Evolutionary conservation across 1,140 invertebrate genomes (phyloP).

Genomic region (Drosophila obscura): DNA sequence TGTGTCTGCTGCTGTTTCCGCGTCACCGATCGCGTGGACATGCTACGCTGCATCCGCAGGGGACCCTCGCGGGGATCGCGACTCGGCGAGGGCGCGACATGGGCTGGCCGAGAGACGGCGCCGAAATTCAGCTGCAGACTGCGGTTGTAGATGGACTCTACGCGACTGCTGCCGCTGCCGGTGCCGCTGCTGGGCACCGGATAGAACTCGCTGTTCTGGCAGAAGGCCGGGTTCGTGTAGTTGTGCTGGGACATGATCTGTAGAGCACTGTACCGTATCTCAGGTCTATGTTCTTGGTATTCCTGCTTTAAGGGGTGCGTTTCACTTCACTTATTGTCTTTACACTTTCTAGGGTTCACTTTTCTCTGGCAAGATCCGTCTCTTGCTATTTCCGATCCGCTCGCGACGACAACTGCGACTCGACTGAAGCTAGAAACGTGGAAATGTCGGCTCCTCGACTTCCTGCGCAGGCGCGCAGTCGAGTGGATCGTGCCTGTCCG

Average conservation of each 20-base stretch:
- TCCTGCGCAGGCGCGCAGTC: conserved; percentile 78
- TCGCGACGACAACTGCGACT: conserved; percentile 59
- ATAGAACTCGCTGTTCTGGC: conserved; percentile 89
- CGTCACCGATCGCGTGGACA: conserved; percentile 79
- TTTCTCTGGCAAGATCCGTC: conserved; percentile 1
- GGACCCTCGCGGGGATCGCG: conserved; percentile 75
- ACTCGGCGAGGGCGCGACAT: conserved; percentile 63
- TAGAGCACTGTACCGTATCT: conserved; percentile 55
- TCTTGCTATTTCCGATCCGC: conserved; percentile 25
- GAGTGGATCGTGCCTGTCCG: conserved; percentile 64
- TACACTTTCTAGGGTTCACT: conserved; percentile 14
- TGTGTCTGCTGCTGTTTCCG: conserved; percentile 61
- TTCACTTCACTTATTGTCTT: too few species aligned
- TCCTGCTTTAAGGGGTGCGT: conserved; percentile 7
- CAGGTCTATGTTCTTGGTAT: background rate
- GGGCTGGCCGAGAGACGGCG: conserved; percentile 66
- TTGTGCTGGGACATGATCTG: conserved; percentile 84
- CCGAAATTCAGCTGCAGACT: conserved; percentile 72
- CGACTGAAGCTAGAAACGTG: conserved; percentile 50
- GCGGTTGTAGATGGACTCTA: conserved; percentile 78
- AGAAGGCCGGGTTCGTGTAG: conserved; percentile 91
- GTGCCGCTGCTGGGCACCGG: conserved; percentile 56
- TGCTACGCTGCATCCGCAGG: conserved; percentile 83
- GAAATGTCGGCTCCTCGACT: conserved; percentile 42
- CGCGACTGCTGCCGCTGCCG: conserved; percentile 32